Base-by-base conservation (phyloP, 1,140 invertebrate species). In the Akabosia matsudoensis region DNA sequence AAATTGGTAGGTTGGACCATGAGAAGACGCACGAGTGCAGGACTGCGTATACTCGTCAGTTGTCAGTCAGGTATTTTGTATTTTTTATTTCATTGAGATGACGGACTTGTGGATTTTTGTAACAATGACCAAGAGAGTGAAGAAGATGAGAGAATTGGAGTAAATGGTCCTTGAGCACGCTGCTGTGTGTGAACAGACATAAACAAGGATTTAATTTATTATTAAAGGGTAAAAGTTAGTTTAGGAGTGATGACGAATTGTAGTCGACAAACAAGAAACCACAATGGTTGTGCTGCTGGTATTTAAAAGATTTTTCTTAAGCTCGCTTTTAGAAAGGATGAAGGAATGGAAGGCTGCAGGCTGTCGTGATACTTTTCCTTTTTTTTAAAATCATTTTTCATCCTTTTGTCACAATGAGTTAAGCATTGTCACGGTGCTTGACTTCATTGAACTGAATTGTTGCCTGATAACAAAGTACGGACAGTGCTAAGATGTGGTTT, bases 81-180 rank as follows among this genome's bases (percentile, higher is more conserved):
- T n/a, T n/a, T n/a, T n/a, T n/a, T n/a, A n/a, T n/a, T n/a, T n/a
- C 7, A 45, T 45, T 7, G 7, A 45, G 37, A 56, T 56, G 10
- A 56, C 22, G 54, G 22, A 16, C 22, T 45, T 56, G 54, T 16
- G 54, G n/a, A 56, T 56, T 56, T 56, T n/a, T 56, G 24, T 56
- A 22, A 56, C 54, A 13, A 56, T 56, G 54, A 56, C 22, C 10
- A 56, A 16, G 54, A 22, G n/a, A 56, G 3, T 56, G 10, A 56
- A 4, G 54, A 56, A 13, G 10, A 10, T 56, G 10, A 56, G 10
- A 13, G n/a, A 56, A 56, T 56, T 56, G 54, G 54, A 56, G 54
- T 56, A 56, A 56, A 56, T 56, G 54, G 22, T 10, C 54, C 54
- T 56, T 56, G 54, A 56, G 37, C 37, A 45, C n/a, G n/a, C n/a